Base-by-base conservation (phyloP, 2,113 vertebrate species). In the Phoxinus phoxinus region DNA sequence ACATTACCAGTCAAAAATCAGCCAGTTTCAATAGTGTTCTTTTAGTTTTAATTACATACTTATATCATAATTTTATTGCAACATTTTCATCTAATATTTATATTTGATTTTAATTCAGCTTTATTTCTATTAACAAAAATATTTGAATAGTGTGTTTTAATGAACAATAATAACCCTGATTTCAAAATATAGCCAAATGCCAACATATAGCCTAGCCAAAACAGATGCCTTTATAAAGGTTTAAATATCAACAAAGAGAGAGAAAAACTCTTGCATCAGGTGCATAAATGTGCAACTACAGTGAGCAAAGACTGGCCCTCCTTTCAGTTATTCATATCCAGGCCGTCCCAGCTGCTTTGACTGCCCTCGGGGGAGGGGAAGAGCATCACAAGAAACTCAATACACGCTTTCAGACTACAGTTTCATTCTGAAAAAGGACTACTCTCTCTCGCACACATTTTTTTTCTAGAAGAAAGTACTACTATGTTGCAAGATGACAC, bases 401-500 rank as follows among this genome's bases (percentile, higher is more conserved):
- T 48, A 81, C 77, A 74, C 8, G 12, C 51, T 37, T 63, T 61
- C 81, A 65, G 44, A 58, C 65, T 73, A 41, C 17, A 48, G 71
- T 23, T 87, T 86, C 85, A 27, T 58, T 84, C 77, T 75, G 41
- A 23, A 75, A 84, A 77, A 32, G 6, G 32, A 12, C 19, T 63
- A 56, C 46, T n/a, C 32, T 37, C 75, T 41, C 41, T 21, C 30
- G 25, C 63, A 83, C 30, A 37, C 19, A 2, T 58, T 51, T 71
- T 21, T 76, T 71, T 48, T 15, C 23, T 2, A 82, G 11, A 51
- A 83, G 46, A 58, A 56, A 71, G 46, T 41, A 72, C 8, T 8
- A 77, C 21, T n/a, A 37, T 23, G 37, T 32, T 88, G 88, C 90
- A 91, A 94, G 53, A 83, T 4, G 89, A 93, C 89, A 90, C 89